Percentiles rank a stretch among this genome's conserved stretches.
These are phyloP conservation scores for Diorhabda carinulata DNA, from an alignment of 1,140 invertebrate species.

Conservation along the genomic window DNA sequence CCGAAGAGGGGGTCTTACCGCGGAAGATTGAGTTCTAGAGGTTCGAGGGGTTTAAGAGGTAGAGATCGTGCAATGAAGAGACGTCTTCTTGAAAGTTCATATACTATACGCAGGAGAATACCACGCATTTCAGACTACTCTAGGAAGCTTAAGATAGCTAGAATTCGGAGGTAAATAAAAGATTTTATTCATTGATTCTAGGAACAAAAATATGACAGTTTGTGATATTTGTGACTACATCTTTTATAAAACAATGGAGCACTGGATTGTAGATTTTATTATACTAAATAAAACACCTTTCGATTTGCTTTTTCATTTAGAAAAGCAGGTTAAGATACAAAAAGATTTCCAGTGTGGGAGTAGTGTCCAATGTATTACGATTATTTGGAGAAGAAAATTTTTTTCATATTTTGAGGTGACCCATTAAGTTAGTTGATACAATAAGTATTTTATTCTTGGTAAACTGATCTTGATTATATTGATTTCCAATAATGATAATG, in stretches of 20 bases:
- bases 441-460: no score
- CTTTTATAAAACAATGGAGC: background rate
- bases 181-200: conserved; percentile 19
- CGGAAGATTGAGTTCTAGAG: conserved; percentile 40
- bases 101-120: conserved; percentile 39
- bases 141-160: conserved; percentile 41
- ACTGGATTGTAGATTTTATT: conserved; percentile 4
- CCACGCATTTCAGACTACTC: conserved; percentile 37
- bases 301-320: conserved; percentile 2
- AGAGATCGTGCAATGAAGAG: conserved; percentile 34
- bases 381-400: no score
- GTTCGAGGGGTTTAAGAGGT: conserved; percentile 21
- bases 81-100: conserved; percentile 41
- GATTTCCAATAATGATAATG: no score
- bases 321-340: background rate
- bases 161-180: conserved; percentile 46
- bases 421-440: no score
- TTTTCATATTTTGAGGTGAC: no score
- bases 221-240: background rate
- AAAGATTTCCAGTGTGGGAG: background rate
- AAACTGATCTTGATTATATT: no score
- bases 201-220: conserved; percentile 12
- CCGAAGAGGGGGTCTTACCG: conserved; percentile 39
- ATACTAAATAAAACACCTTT: background rate
- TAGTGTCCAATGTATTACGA: no score